A percentile compares a stretch with the other conserved stretches of the same genome.
These are phyloP conservation scores for Calcarius lapponicus DNA, from an alignment of 2,797 vertebrate genomes.

Conservation along the genomic window DNA sequence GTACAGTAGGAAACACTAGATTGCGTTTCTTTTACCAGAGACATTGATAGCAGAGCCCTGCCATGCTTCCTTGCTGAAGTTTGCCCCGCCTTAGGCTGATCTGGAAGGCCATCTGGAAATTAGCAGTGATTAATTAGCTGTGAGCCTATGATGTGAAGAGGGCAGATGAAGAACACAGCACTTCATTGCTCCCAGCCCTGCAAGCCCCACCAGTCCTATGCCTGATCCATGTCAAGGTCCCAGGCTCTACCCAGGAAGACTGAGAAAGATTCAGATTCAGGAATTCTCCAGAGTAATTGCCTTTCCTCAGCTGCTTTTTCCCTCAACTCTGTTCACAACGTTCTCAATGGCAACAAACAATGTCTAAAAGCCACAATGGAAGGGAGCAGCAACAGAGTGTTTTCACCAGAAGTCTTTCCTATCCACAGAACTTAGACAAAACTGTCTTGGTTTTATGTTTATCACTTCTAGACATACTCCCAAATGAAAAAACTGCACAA, in stretches of 20 bases:
- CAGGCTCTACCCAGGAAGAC: not conserved
- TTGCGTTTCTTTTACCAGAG: not conserved
- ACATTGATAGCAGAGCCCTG: not conserved
- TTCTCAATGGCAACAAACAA: not conserved
- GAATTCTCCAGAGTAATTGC: not conserved
- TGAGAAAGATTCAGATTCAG: not conserved
- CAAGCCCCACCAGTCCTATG: not conserved
- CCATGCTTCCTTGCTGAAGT: not conserved
- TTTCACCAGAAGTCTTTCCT: not conserved
- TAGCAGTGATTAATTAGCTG: conserved; percentile 41
- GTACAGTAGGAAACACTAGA: not conserved
- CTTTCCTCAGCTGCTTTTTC: not conserved
- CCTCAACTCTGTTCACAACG: not conserved
- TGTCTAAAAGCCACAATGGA: not conserved
- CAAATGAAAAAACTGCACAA: not conserved
- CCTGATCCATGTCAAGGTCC: fast-evolving
- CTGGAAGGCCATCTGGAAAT: conserved; percentile 53
- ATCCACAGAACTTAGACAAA: not conserved
- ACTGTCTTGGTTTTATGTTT: not conserved
- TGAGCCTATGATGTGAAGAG: not conserved
- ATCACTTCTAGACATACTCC: not conserved
- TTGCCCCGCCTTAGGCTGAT: not conserved
- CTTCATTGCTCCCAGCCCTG: not conserved
- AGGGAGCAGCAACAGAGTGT: not conserved
- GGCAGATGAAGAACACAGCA: conserved; percentile 16